These are phyloP conservation scores for Phorcus lineatus DNA, from an alignment of 2,888 invertebrate species.

Conservation along the genomic window DNA sequence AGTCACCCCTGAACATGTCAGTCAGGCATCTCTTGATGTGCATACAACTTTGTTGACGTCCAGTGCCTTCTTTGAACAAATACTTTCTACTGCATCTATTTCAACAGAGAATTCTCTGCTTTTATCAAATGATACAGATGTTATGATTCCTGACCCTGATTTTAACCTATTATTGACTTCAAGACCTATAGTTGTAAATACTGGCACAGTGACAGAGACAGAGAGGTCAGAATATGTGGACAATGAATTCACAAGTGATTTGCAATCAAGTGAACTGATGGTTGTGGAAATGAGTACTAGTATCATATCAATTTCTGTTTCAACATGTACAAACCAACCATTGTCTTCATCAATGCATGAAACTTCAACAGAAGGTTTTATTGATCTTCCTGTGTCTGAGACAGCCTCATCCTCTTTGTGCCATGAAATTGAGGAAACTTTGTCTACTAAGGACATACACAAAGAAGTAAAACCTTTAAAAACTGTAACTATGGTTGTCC, in stretches of 20 bases:
- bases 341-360: no score
- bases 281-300: neutral
- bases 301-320: neutral
- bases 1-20: no score
- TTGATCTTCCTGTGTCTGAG: neutral
- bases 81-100: no score
- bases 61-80: no score
- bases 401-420: neutral
- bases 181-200: neutral
- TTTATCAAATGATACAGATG: neutral
- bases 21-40: no score
- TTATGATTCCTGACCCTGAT: conserved; percentile 1
- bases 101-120: neutral
- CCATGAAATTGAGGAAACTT: neutral
- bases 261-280: neutral
- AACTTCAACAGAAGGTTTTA: neutral
- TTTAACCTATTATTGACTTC: neutral
- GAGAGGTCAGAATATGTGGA: neutral
- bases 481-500: neutral
- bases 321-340: neutral
- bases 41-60: no score
- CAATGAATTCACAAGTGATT: neutral
- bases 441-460: neutral
- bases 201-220: neutral
- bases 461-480: neutral